Conservation (phyloP, 2,888 invertebrate species). For the Hylaea fasciaria region DNA sequence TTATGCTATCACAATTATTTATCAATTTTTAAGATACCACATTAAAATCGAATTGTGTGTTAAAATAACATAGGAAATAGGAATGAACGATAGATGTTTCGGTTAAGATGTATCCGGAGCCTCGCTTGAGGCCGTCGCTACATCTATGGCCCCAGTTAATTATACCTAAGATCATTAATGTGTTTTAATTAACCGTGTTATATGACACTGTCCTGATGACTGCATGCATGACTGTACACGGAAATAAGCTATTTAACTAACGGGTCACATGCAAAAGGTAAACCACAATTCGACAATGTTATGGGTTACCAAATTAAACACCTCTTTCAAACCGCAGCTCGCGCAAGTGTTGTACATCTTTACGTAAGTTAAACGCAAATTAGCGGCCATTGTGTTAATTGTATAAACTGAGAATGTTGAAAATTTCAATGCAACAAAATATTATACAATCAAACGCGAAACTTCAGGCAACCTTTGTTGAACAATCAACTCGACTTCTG, state of each 20-base stretch:
- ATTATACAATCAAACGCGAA: constrained; percentile 36
- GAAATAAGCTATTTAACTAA: constrained; percentile 51
- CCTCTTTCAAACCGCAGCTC: constrained; percentile 60
- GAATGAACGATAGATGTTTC: constrained; percentile 5
- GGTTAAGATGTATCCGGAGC: constrained; percentile 2
- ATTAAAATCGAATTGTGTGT: constrained; percentile 1
- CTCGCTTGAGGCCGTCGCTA: constrained; percentile 1
- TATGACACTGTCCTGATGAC: constrained; percentile 45
- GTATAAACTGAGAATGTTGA: constrained; percentile 56
- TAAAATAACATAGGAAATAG: constrained; percentile 15
- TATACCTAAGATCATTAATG: constrained; percentile 43
- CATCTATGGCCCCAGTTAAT: constrained; percentile 34
- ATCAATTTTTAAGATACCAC: constrained; percentile 2
- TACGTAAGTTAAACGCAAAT: constrained; percentile 66
- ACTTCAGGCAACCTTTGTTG: constrained; percentile 1
- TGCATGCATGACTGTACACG: constrained; percentile 39
- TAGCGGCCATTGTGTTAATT: constrained; percentile 70
- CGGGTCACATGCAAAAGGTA: constrained; percentile 59
- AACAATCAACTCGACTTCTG: neutral
- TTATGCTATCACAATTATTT: constrained; percentile 9
- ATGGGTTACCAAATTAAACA: constrained; percentile 67
- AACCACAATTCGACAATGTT: constrained; percentile 55
- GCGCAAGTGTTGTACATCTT: constrained; percentile 60
- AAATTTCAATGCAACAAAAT: constrained; percentile 42
- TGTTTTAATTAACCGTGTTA: constrained; percentile 51